phyloP scores from a whole-genome alignment of 2,888 invertebrate species.

The Notocelia uddmanniana region DNA sequence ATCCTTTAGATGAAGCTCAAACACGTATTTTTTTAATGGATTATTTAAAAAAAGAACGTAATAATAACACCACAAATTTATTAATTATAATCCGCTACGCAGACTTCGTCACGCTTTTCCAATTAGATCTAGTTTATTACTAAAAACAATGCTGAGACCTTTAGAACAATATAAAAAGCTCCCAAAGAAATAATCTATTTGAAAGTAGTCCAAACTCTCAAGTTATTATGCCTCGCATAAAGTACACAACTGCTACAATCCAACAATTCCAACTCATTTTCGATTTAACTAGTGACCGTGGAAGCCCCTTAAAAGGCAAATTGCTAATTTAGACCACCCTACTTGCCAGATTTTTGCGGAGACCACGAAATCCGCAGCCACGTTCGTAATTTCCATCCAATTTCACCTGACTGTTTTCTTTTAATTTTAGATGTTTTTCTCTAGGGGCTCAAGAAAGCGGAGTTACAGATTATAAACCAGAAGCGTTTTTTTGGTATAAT shows the following conservation, averaged over 20 bases:
- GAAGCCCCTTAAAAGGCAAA: slow-evolving; percentile 48
- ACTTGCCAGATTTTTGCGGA: slow-evolving; percentile 47
- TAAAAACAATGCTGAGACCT: too few species aligned
- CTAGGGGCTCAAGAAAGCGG: slow-evolving; percentile 40
- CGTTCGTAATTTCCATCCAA: slow-evolving; percentile 50
- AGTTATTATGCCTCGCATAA: not conserved
- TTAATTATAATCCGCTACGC: too few species aligned
- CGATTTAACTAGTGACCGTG: slow-evolving; percentile 44
- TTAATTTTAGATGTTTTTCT: slow-evolving; percentile 49
- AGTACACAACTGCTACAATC: not conserved
- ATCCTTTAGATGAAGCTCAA: too few species aligned
- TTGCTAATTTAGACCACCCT: slow-evolving; percentile 50
- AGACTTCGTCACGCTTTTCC: too few species aligned
- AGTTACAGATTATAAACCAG: slow-evolving; percentile 29
- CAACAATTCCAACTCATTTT: slow-evolving; percentile 40
- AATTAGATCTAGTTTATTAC: too few species aligned
- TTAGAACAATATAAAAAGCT: not conserved
- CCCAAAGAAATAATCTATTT: not conserved
- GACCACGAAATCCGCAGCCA: slow-evolving; percentile 48
- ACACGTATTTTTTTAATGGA: too few species aligned
- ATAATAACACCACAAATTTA: too few species aligned
- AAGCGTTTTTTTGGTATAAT: slow-evolving; percentile 28
- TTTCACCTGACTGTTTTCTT: slow-evolving; percentile 51
- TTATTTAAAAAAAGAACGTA: too few species aligned
- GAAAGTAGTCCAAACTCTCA: not conserved